Percentiles rank a stretch among this genome's conserved stretches.
Evolutionary conservation across 2,113 vertebrate genomes (phyloP).

Genomic region (Macquaria ambigua): DNA sequence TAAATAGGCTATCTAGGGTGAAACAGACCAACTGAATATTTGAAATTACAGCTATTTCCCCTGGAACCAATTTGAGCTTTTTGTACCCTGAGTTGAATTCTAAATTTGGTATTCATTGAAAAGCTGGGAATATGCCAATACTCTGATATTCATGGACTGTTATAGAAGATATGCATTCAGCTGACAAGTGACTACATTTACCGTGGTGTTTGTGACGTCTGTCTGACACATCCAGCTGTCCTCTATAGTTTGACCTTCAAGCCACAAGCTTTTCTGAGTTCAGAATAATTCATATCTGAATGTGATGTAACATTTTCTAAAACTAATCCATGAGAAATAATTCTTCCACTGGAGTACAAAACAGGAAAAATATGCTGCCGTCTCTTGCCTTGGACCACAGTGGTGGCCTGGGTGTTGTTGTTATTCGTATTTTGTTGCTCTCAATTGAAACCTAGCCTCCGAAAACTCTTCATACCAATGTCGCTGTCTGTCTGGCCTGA

Average conservation of each 20-base stretch:
- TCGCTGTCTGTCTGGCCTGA: not conserved
- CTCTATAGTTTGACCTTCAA: slow-evolving; percentile 23
- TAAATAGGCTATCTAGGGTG: slow-evolving; percentile 42
- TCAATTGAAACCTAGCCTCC: slow-evolving; percentile 5
- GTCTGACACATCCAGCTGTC: slow-evolving; percentile 9
- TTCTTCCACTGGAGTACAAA: slow-evolving; percentile 8
- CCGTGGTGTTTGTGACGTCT: slow-evolving; percentile 7
- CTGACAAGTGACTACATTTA: slow-evolving; percentile 26
- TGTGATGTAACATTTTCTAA: slow-evolving; percentile 23
- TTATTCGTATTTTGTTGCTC: not conserved
- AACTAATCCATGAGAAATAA: slow-evolving; percentile 27
- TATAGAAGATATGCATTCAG: slow-evolving; percentile 23
- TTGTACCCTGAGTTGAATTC: slow-evolving; percentile 14
- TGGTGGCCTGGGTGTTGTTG: not conserved
- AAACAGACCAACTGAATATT: slow-evolving; percentile 42
- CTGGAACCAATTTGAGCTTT: slow-evolving; percentile 34
- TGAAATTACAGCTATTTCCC: slow-evolving; percentile 40
- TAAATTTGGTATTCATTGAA: slow-evolving; percentile 24
- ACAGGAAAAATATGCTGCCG: not conserved
- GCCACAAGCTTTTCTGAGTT: not conserved
- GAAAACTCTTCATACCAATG: slow-evolving; percentile 6
- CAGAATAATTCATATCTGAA: slow-evolving; percentile 32
- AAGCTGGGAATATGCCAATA: slow-evolving; percentile 6
- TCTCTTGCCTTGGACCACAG: not conserved
- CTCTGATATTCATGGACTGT: slow-evolving; percentile 12